phyloP scores from a whole-genome alignment of 2,888 invertebrate genomes.

The Blastobasis adustella region DNA sequence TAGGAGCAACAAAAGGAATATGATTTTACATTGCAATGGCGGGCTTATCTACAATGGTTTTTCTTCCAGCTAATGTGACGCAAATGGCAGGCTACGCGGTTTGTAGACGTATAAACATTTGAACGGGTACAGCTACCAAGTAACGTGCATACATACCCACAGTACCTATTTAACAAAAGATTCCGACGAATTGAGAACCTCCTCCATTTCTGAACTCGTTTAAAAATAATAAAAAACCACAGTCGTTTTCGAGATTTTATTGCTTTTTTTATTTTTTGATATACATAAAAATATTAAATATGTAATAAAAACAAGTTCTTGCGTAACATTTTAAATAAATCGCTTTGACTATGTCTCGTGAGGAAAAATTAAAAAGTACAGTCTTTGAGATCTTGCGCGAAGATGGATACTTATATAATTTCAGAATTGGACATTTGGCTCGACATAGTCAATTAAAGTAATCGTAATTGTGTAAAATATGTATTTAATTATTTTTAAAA shows the following conservation, averaged over 20 bases:
- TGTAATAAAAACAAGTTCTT: constrained; percentile 54
- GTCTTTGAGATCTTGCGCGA: constrained; percentile 55
- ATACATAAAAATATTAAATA: constrained; percentile 60
- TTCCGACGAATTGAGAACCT: no score
- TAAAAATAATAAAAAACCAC: constrained; percentile 11
- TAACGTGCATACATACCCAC: no score
- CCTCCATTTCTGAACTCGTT: no score
- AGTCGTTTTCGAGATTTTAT: constrained; percentile 48
- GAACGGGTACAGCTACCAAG: no score
- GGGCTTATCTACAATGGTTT: no score
- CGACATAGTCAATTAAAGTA: constrained; percentile 54
- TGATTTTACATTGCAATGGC: no score
- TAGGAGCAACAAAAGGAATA: no score
- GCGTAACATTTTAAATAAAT: constrained; percentile 49
- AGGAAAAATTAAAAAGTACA: constrained; percentile 27
- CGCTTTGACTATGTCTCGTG: constrained; percentile 64
- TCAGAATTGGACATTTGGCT: constrained; percentile 15
- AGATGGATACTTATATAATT: constrained; percentile 19
- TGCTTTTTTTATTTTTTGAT: constrained; percentile 56
- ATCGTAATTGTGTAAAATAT: constrained; percentile 41
- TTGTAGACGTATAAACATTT: no score
- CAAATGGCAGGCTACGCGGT: no score
- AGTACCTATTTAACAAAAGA: no score
- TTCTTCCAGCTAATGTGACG: no score
- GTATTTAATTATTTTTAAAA: constrained; percentile 39